Conservation (phyloP, 2,888 invertebrate genomes). For the Amphipyra tragopoginis region DNA sequence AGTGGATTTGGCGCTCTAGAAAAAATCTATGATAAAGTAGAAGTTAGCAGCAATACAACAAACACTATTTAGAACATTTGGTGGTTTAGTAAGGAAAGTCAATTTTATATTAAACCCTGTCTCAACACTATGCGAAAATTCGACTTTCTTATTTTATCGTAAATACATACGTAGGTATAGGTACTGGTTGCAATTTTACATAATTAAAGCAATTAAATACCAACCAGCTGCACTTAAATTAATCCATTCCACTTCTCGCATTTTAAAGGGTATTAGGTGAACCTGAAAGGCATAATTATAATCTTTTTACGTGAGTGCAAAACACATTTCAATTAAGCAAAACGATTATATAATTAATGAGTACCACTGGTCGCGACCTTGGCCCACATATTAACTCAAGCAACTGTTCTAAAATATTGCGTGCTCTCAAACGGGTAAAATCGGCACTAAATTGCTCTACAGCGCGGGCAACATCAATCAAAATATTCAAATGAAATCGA, state of each 20-base stretch:
- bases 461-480: background rate
- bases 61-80: too few species aligned
- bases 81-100: too few species aligned
- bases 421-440: constrained; percentile 13
- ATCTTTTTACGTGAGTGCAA: constrained; percentile 12
- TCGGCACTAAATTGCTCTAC: constrained; percentile 7
- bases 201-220: constrained; percentile 3
- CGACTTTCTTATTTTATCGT: background rate
- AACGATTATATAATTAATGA: constrained; percentile 42
- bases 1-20: too few species aligned
- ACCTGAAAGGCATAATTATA: constrained; percentile 17
- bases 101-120: too few species aligned
- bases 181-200: constrained; percentile 3
- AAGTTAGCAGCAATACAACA: too few species aligned
- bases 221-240: background rate
- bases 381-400: constrained; percentile 31
- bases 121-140: background rate
- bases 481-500: constrained; percentile 8
- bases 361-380: constrained; percentile 34
- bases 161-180: constrained; percentile 3
- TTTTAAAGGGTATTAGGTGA: background rate
- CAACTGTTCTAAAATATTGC: constrained; percentile 19
- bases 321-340: constrained; percentile 35
- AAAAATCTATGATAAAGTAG: too few species aligned
- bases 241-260: too few species aligned